phyloP scores from a whole-genome alignment of 23 tunicate species.

The Oikopleura albicans region DNA sequence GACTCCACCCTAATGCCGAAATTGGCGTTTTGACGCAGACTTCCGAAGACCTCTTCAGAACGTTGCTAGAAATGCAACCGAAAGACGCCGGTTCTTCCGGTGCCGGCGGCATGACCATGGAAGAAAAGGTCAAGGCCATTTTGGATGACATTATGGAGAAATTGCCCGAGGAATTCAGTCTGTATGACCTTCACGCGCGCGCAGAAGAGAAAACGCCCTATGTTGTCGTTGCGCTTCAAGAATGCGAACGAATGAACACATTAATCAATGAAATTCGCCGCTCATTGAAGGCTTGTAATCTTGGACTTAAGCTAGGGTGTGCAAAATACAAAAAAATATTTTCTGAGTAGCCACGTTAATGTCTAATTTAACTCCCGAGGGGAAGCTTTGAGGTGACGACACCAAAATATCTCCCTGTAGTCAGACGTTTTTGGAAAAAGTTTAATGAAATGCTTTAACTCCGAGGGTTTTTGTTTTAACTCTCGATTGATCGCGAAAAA shows the following conservation, averaged over 20 bases:
- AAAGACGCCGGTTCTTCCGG: slow-evolving; percentile 89
- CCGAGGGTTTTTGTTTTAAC: too few species aligned
- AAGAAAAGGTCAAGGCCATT: slow-evolving; percentile 68
- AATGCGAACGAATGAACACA: slow-evolving; percentile 92
- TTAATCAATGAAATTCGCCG: slow-evolving; percentile 62
- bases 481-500: too few species aligned
- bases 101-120: slow-evolving; percentile 72
- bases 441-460: too few species aligned
- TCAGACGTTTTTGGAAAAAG: too few species aligned
- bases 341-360: too few species aligned
- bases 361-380: too few species aligned
- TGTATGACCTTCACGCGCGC: slow-evolving; percentile 43
- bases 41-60: slow-evolving; percentile 76
- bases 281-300: slow-evolving; percentile 63
- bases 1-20: slow-evolving; percentile 96
- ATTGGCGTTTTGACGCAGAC: slow-evolving; percentile 91
- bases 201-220: slow-evolving; percentile 89
- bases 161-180: slow-evolving; percentile 77
- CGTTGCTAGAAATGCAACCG: slow-evolving; percentile 93
- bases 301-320: slow-evolving; percentile 95
- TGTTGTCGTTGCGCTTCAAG: slow-evolving; percentile 96
- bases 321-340: too few species aligned
- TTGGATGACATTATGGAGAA: slow-evolving; percentile 88
- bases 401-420: too few species aligned
- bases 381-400: too few species aligned